phyloP scores from a whole-genome alignment of 2,797 vertebrate genomes.

The Miichthys miiuy region DNA sequence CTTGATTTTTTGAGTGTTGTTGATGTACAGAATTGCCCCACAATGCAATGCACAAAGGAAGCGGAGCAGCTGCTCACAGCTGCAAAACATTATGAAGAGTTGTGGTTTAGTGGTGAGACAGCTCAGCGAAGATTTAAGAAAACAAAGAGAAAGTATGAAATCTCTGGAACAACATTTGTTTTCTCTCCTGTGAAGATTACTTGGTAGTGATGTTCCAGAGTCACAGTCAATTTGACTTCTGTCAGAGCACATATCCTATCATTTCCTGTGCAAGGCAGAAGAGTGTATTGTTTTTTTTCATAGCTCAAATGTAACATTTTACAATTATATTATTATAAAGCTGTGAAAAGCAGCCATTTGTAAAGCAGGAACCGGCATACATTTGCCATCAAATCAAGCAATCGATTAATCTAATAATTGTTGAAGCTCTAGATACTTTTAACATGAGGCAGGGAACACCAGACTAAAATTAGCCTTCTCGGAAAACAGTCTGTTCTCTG shows the following conservation, averaged over 20 bases:
- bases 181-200: neutral
- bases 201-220: neutral
- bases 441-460: too few relatives aligned
- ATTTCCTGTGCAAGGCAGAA: neutral
- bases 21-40: neutral
- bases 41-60: slow-evolving; percentile 18
- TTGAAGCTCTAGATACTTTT: neutral
- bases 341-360: too few relatives aligned
- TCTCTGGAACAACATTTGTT: slow-evolving; percentile 21
- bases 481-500: neutral
- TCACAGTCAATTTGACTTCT: neutral
- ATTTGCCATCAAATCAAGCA: neutral
- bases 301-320: neutral
- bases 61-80: slow-evolving; percentile 15
- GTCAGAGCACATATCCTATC: neutral
- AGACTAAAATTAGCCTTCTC: neutral
- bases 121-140: slow-evolving; percentile 15
- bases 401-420: too few relatives aligned
- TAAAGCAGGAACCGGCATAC: neutral
- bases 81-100: slow-evolving; percentile 19
- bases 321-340: neutral
- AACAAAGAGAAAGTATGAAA: slow-evolving; percentile 18
- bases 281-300: too few relatives aligned
- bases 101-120: slow-evolving; percentile 25
- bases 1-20: slow-evolving; percentile 1